Base-by-base conservation (phyloP, 2,797 vertebrate species). In the Gallinago nigripennis region DNA sequence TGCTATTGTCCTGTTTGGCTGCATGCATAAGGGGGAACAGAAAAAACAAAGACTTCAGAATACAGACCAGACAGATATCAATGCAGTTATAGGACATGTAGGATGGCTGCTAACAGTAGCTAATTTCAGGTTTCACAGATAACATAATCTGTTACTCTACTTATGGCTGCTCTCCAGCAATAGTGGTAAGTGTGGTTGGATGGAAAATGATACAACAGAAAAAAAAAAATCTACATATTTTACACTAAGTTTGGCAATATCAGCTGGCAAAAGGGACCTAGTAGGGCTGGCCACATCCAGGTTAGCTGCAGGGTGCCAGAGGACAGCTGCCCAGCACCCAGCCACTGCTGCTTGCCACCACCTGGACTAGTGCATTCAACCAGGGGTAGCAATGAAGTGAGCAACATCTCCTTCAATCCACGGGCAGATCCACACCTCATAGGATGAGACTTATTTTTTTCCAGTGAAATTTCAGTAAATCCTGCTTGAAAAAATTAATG, bases 401-500 rank as follows among this genome's bases (percentile, higher is more conserved):
- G 13, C 2, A 76, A 19, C 12, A 4, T 20, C 57, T 43, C 14
- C 31, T 64, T 61, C 66, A 4, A 1, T 31, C 33, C 41, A 41
- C 25, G 0, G 1, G 9, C 25, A 66, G 24, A 57, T 24, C 12
- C 16, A 19, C 2, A 3, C 7, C 51, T 80, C 19, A 20, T 1
- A 31, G 21, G 9, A 66, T 24, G 64, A 39, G 23, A 37, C 5
- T 41, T 28, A 12, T 45, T 11, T 28, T 50, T 1, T 0, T 1
- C 5, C 14, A 48, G 39, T 39, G 39, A 39, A 16, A 70, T 58
- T 51, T 58, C 18, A 35, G 12, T 48, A 33, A 80, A 73, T 64
- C 4, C 8, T 58, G 6, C 37, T 79, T 51, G 33, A 21, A 79
- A 86, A n/a, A 41, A 45, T 23, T 24, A 5, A 60, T 2, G 1